Evolutionary conservation across 2,888 invertebrate genomes (phyloP).

Genomic region (Nymphalis urticae): DNA sequence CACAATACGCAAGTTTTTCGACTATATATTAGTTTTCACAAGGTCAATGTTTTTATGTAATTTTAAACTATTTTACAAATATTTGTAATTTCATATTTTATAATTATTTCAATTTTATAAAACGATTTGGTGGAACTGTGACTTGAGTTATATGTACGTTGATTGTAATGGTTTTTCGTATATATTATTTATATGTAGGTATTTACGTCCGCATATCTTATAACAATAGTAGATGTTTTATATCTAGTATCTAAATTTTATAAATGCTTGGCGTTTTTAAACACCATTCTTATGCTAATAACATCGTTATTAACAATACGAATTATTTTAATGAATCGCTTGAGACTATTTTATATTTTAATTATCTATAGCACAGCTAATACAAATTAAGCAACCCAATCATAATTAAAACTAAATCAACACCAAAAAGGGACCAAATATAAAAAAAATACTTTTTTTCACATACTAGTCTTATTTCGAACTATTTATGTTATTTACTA

Average conservation of each 20-base stretch:
- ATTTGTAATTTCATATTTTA: background rate
- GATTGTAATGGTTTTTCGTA: background rate
- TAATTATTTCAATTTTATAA: background rate
- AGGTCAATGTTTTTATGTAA: conserved; percentile 27
- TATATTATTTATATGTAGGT: background rate
- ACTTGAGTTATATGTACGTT: background rate
- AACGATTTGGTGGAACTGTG: background rate
- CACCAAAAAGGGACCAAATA: background rate
- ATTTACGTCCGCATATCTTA: conserved; percentile 28
- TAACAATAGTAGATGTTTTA: conserved; percentile 18
- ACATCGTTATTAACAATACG: too few species aligned
- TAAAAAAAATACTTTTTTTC: too few species aligned
- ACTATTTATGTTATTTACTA: too few species aligned
- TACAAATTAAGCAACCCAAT: too few species aligned
- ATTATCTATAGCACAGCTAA: too few species aligned
- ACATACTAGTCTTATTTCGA: too few species aligned
- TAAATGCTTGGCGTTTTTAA: background rate
- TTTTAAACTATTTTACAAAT: conserved; percentile 13
- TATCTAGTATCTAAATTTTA: conserved; percentile 13
- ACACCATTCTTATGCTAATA: too few species aligned
- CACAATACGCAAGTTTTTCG: conserved; percentile 32
- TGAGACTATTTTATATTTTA: too few species aligned
- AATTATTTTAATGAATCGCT: too few species aligned
- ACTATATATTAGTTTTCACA: conserved; percentile 28
- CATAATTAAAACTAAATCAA: background rate